A percentile compares a stretch with the other conserved stretches of the same genome.
Conservation (phyloP, 2,797 vertebrate genomes). For the Falco peregrinus region DNA sequence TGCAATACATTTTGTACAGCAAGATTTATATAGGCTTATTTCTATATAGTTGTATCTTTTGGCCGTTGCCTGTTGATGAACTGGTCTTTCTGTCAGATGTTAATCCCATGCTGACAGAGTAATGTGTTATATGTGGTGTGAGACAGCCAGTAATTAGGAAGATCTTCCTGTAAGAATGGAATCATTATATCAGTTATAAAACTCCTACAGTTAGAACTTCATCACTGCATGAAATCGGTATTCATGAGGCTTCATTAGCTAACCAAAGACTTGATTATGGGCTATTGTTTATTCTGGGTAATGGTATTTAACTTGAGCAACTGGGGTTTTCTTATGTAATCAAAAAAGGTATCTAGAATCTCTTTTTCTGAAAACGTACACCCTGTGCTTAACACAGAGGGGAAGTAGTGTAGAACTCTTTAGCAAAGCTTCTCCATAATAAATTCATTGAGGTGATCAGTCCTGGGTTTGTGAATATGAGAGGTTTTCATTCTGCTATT, state of each 20-base stretch:
- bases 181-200: neutral
- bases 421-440: neutral
- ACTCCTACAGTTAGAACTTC: neutral
- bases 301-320: neutral
- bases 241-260: neutral
- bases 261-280: neutral
- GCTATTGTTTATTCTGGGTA: neutral
- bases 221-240: neutral
- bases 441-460: neutral
- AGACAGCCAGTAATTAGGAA: neutral
- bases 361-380: neutral
- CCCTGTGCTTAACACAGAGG: neutral
- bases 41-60: accelerated
- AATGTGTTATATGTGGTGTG: neutral
- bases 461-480: neutral
- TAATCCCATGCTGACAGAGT: neutral
- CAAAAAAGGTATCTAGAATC: neutral
- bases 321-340: neutral
- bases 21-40: neutral
- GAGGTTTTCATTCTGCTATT: neutral
- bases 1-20: neutral
- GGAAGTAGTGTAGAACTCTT: neutral
- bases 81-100: neutral
- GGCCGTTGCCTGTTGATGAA: neutral
- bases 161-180: neutral